Evolutionary conservation across 1,140 invertebrate species (phyloP), one percentile per base, ranked within the genome.

Genomic region (Hirudo medicinalis): DNA sequence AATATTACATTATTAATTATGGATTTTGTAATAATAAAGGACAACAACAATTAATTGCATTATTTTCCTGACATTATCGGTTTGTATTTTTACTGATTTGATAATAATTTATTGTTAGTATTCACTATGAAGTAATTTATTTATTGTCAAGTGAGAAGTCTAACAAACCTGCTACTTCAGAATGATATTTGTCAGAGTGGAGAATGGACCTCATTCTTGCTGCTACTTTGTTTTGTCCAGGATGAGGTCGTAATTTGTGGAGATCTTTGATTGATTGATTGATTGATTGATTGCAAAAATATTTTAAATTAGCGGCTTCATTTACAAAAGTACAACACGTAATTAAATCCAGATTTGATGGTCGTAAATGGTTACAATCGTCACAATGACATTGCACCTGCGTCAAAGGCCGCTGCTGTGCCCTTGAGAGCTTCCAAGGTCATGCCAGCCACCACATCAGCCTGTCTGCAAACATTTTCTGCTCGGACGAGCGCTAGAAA

Each of bases 401-500:
- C 84, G 78, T 89, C 87, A 79, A 88, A 90, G 36, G 88, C 88
- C 74, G 85, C 80, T 9, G 85, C 87, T 4, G 88, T 87, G 69
- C 88, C 88, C 78, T 89, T 89, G 9, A 89, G 78, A 6, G 89
- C 89, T 78, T 89, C 88, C 20, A 89, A 78, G 6, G 86, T 87
- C 40, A 89, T 79, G 3, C 88, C 87, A 13, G 88, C 87, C n/a
- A 89, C 86, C 15, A 90, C 84, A 78, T 89, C 88, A 3, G 88
- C 87, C 78, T 89, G 88, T 67, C 84, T 79, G 0, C 86, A 86
- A 57, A 89, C 85, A 43, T 82, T 83, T 49, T 82, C 82, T 0
- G 87, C 86, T 75, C 88, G 80, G 76, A 88, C 86, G 5, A 88
- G 80, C 69, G 22, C 36, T 69, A 49, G 4, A 49, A 49, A 49